Evolutionary conservation across 2,888 invertebrate species (phyloP).

Genomic region (Macrophya annulata): DNA sequence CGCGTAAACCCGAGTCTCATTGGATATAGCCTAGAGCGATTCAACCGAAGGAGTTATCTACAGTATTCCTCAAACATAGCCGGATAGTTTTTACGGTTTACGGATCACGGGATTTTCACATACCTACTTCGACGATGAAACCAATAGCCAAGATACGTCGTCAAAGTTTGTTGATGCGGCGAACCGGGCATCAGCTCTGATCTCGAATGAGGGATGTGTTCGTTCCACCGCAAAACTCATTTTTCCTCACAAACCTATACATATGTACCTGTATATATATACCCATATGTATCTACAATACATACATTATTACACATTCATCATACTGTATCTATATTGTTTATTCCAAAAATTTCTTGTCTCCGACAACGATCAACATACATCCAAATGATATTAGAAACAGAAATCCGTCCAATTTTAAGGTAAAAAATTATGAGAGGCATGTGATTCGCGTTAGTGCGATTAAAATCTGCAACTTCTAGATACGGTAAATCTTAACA

Average conservation of each 20-base stretch:
- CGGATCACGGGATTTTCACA: constrained; percentile 29
- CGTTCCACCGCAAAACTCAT: constrained; percentile 15
- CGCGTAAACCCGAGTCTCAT: constrained; percentile 12
- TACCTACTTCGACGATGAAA: constrained; percentile 16
- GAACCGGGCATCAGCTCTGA: background rate
- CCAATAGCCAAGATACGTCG: constrained; percentile 23
- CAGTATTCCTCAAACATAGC: constrained; percentile 31
- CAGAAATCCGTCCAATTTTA: too few species aligned
- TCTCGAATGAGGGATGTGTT: constrained; percentile 3
- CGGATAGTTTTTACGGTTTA: constrained; percentile 33
- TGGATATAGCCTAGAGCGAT: background rate
- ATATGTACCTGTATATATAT: background rate
- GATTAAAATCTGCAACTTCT: constrained; percentile 12
- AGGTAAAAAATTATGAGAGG: too few species aligned
- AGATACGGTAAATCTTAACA: too few species aligned
- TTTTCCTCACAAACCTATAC: background rate
- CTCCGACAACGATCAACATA: too few species aligned
- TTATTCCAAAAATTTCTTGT: too few species aligned
- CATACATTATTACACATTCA: too few species aligned
- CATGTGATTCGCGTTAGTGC: background rate
- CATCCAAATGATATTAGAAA: too few species aligned
- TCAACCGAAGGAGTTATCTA: constrained; percentile 19
- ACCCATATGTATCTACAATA: too few species aligned
- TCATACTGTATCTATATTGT: too few species aligned
- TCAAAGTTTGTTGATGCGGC: constrained; percentile 39